Base-by-base conservation (phyloP, 2,888 invertebrate genomes). In the Lamellibrachia columna region DNA sequence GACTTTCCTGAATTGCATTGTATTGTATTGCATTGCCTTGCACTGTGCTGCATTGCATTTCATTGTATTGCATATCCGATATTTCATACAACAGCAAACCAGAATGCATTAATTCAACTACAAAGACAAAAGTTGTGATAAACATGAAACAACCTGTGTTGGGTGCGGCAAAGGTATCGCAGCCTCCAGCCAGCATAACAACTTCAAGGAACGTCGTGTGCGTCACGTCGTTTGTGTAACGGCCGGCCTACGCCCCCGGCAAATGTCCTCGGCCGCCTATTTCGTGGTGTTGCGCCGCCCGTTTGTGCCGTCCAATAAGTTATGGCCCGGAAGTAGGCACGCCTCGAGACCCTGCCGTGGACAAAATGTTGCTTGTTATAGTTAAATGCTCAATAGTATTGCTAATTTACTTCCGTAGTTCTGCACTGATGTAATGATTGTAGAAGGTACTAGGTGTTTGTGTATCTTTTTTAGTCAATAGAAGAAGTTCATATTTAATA, bases 141-240 rank as follows among this genome's bases (percentile, higher is more conserved):
- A 22, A 75, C 11, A 11, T 22, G 75, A 75, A 22, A 75, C 22
- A 2, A 75, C 75, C 15, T 22, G 75, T 75, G 22, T n/a, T 22
- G 3, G 75, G 22, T 75, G 15, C 75, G 22, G 0, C 75, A 75
- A 22, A n/a, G 22, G 75, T 75, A 75, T 22, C 75, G 22, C n/a
- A 75, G 75, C 75, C 75, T 75, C 75, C 15, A 75, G 75, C 75
- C 75, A 75, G 22, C 75, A 75, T 75, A 75, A n/a, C 75, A 75
- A 75, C 40, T 40, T 40, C 40, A 75, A 11, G 60, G 7, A 60
- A 4, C 11, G 60, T 60, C 60, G 75, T 75, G 75, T 75, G 55
- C 55, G 75, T 75, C 15, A 22, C 15, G 75, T 75, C 75, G 75
- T 75, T 75, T 22, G 75, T 75, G 75, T 75, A 75, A 75, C 75